phyloP scores from a whole-genome alignment of 2,888 invertebrate genomes.

The Tenthredo notha region DNA sequence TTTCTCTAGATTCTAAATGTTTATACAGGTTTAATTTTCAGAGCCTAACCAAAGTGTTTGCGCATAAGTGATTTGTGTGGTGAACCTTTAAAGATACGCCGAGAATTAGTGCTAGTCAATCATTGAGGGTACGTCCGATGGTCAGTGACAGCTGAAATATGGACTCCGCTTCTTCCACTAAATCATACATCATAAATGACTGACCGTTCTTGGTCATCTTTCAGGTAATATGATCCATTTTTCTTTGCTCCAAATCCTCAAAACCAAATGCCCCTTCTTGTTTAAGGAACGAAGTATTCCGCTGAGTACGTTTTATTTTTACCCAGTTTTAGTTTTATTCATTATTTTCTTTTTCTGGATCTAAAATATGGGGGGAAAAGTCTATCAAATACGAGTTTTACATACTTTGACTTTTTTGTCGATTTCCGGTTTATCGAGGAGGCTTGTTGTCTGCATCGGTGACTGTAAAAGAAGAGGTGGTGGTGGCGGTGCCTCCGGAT shows the following conservation, averaged over 20 bases:
- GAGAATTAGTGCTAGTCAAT: conserved; percentile 18
- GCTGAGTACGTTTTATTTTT: too few relatives aligned
- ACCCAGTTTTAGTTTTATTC: too few relatives aligned
- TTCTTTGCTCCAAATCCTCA: neutral
- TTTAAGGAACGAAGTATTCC: too few relatives aligned
- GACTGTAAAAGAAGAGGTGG: conserved; percentile 79
- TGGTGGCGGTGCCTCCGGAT: conserved; percentile 82
- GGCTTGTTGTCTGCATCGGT: conserved; percentile 76
- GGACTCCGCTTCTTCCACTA: neutral
- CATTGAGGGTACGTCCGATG: neutral
- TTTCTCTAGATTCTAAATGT: neutral
- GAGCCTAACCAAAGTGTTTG: conserved; percentile 16
- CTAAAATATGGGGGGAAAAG: neutral
- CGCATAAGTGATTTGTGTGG: conserved; percentile 7
- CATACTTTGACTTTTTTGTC: conserved; percentile 89
- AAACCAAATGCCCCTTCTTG: neutral
- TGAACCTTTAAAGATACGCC: neutral
- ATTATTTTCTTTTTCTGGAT: too few relatives aligned
- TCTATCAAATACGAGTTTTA: conserved; percentile 25
- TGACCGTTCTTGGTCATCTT: neutral
- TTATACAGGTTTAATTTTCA: neutral
- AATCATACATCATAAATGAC: neutral
- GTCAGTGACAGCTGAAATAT: conserved; percentile 4
- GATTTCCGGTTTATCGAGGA: conserved; percentile 83
- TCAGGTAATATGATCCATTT: neutral